Percentiles rank a stretch among this genome's conserved stretches.
Evolutionary conservation across 2,888 invertebrate genomes (phyloP).

Genomic region (Drosophila prolongata): DNA sequence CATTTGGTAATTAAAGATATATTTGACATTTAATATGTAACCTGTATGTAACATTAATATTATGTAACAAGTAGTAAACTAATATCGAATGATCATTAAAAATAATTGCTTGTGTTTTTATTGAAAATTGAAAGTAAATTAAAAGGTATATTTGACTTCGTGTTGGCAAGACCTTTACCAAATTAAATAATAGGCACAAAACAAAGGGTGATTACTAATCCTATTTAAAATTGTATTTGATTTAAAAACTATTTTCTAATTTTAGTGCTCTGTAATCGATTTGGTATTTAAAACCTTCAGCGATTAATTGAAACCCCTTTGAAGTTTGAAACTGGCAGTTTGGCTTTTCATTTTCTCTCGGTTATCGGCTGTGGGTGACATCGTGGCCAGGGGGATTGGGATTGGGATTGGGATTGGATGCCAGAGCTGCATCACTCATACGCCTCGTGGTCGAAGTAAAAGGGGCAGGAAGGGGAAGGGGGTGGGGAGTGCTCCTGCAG

Average conservation of each 20-base stretch:
- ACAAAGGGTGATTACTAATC: too few relatives aligned
- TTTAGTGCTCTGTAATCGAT: not conserved
- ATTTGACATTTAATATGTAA: too few relatives aligned
- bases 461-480: not conserved
- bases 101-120: too few relatives aligned
- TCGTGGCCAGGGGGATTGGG: conserved; percentile 5
- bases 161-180: too few relatives aligned
- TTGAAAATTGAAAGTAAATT: too few relatives aligned
- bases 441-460: conserved; percentile 42
- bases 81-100: too few relatives aligned
- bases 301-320: conserved; percentile 13
- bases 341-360: not conserved
- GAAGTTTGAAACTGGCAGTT: not conserved
- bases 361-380: conserved; percentile 21
- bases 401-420: conserved; percentile 21
- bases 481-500: conserved; percentile 27
- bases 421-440: conserved; percentile 62
- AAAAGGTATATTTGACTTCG: too few relatives aligned
- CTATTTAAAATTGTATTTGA: too few relatives aligned
- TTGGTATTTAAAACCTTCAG: not conserved
- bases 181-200: too few relatives aligned
- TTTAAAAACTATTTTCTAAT: not conserved
- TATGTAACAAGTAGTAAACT: too few relatives aligned
- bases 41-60: too few relatives aligned
- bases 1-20: not conserved